Conservation (phyloP, 2,888 invertebrate species). For the Lottia gigantea region DNA sequence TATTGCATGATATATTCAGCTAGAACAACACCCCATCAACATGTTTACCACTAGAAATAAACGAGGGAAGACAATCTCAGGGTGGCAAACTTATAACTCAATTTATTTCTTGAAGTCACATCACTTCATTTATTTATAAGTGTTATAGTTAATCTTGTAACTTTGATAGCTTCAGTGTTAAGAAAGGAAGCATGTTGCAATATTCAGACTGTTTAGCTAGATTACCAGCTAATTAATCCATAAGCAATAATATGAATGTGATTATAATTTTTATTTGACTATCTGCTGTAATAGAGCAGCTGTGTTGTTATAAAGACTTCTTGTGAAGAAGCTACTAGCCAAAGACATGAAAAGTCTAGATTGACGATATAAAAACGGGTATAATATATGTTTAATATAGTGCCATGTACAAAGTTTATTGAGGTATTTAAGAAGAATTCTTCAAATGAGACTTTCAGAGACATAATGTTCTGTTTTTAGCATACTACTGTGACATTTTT, state of each 20-base stretch:
- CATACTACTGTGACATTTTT: no score
- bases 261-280: not conserved
- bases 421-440: conserved; percentile 2
- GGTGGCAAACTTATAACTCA: not conserved
- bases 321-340: conserved; percentile 11
- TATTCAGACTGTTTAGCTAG: not conserved
- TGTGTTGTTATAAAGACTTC: conserved; percentile 6
- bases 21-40: not conserved
- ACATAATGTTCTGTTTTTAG: no score
- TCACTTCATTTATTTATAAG: conserved; percentile 1
- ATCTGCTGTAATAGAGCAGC: not conserved
- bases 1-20: conserved; percentile 2
- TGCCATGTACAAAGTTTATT: conserved; percentile 7
- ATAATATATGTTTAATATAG: conserved; percentile 2
- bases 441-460: no score
- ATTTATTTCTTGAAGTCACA: no score
- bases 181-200: conserved; percentile 3
- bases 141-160: not conserved
- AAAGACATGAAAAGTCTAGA: conserved; percentile 6
- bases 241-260: no score
- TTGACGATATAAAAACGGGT: conserved; percentile 10
- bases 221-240: no score
- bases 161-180: not conserved
- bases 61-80: conserved; percentile 2
- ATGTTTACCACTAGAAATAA: not conserved